Evolutionary conservation across 2,797 vertebrate species (phyloP).

Genomic region (Manis javanica): DNA sequence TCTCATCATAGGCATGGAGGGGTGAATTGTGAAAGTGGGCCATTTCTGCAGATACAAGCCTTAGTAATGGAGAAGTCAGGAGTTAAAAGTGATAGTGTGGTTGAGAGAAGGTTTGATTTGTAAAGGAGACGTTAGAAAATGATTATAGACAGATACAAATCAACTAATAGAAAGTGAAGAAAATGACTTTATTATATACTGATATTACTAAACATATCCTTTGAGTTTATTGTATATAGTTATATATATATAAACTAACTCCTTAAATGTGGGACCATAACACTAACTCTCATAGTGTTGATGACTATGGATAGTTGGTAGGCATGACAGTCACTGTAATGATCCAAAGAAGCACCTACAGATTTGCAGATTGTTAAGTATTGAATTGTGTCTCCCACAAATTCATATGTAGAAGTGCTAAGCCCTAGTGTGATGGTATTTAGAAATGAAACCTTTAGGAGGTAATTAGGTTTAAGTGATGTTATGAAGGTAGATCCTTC

Average conservation of each 20-base stretch:
- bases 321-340: neutral
- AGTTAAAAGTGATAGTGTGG: neutral
- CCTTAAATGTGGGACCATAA: neutral
- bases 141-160: neutral
- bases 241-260: neutral
- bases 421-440: neutral
- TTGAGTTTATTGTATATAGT: neutral
- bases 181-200: neutral
- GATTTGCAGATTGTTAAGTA: neutral
- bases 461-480: neutral
- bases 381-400: neutral
- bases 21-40: neutral
- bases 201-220: neutral
- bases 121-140: neutral
- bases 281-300: neutral
- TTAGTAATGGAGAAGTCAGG: neutral
- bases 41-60: neutral
- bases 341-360: neutral
- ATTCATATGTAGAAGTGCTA: neutral
- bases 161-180: neutral
- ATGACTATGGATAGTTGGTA: neutral
- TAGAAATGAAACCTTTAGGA: neutral
- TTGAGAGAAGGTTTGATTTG: neutral
- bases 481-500: neutral
- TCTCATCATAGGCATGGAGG: neutral